Evolutionary conservation across 2,113 vertebrate genomes (phyloP).

Genomic region (Urocitellus parryii): DNA sequence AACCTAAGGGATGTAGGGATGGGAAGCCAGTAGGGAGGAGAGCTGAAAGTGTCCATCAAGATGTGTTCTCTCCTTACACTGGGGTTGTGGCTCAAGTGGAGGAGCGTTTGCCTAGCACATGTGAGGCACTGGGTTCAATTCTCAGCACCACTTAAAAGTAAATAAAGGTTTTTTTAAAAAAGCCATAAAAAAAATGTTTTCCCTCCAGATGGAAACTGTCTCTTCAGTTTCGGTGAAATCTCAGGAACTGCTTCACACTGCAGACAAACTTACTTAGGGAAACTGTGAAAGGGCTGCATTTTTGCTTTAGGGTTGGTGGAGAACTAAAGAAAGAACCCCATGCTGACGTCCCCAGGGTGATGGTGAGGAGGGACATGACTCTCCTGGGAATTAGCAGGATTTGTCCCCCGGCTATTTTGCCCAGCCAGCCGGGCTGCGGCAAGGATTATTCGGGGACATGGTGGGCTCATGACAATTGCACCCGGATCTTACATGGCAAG

Average conservation of each 20-base stretch:
- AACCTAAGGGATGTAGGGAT: neutral
- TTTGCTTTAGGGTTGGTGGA: neutral
- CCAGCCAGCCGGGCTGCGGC: no score
- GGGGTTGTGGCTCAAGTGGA: no score
- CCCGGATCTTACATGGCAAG: neutral
- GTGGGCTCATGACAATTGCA: neutral
- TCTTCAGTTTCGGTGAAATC: neutral
- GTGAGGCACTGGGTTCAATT: no score
- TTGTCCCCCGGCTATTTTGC: neutral
- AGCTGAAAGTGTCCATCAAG: neutral
- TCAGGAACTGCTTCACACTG: neutral
- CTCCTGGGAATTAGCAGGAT: neutral
- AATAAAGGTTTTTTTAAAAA: no score
- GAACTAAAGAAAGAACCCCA: neutral
- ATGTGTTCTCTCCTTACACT: neutral
- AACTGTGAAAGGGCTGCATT: neutral
- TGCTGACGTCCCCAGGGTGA: neutral
- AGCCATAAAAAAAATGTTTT: neutral
- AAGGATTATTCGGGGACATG: neutral
- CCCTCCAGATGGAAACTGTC: constrained; percentile 5
- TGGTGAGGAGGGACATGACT: neutral
- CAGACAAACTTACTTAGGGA: constrained; percentile 28
- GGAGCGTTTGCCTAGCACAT: no score
- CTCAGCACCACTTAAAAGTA: no score
- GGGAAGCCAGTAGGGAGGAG: neutral